Conservation (phyloP, 2,113 vertebrate species). For the Crocuta crocuta region DNA sequence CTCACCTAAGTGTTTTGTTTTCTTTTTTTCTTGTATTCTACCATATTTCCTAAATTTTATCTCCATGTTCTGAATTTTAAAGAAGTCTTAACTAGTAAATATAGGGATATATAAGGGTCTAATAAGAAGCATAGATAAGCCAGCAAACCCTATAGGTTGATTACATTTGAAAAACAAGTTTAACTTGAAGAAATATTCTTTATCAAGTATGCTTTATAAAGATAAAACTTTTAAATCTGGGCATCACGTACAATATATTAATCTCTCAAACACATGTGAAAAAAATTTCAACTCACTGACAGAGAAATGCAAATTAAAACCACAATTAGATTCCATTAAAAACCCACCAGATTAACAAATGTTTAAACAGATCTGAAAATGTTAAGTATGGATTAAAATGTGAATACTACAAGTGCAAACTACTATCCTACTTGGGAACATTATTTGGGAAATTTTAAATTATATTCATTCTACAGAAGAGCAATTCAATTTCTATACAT, state of each 20-base stretch:
- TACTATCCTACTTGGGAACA: background rate
- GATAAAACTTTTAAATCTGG: background rate
- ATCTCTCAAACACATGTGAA: background rate
- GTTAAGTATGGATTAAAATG: background rate
- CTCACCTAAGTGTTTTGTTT: background rate
- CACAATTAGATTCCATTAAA: background rate
- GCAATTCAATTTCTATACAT: background rate
- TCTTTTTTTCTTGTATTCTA: background rate
- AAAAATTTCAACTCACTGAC: background rate
- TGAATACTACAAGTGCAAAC: background rate
- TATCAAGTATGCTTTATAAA: background rate
- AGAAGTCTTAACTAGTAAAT: background rate
- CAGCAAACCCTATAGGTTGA: background rate
- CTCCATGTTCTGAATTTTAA: background rate
- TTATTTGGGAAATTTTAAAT: background rate
- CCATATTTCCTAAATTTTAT: background rate
- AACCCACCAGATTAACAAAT: background rate
- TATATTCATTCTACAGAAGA: background rate
- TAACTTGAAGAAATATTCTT: background rate
- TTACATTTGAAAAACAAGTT: background rate
- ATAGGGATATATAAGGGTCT: background rate
- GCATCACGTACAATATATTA: background rate
- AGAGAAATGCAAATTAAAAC: background rate
- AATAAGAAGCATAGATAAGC: background rate
- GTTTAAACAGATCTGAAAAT: slow-evolving; percentile 2